These are phyloP conservation scores for Camarhynchus parvulus DNA, from an alignment of 2,113 vertebrate species.

Conservation along the genomic window DNA sequence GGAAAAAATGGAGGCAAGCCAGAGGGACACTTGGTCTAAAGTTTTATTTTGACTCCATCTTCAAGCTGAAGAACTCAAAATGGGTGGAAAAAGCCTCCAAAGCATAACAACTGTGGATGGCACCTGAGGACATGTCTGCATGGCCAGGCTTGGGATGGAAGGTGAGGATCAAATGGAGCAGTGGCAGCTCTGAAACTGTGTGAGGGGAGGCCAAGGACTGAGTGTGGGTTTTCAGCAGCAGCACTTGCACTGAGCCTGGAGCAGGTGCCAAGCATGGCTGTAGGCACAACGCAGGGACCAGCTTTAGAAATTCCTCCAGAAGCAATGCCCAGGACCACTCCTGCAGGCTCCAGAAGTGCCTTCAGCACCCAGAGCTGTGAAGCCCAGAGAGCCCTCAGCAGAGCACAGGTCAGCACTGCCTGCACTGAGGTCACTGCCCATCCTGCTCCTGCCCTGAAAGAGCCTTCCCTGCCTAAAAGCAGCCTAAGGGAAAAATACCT, in stretches of 20 bases:
- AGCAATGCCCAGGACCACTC: not conserved
- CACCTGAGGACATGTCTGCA: not conserved
- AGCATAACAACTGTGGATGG: not conserved
- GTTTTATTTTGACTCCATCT: not conserved
- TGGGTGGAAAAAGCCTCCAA: rapidly evolving
- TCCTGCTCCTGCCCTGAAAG: not conserved
- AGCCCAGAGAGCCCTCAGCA: not conserved
- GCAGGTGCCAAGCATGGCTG: not conserved
- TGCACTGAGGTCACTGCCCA: not conserved
- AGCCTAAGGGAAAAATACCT: not conserved
- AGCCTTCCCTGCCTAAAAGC: not conserved
- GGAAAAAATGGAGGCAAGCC: not conserved
- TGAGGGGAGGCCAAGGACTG: not conserved
- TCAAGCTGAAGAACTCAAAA: not conserved
- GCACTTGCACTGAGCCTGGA: not conserved
- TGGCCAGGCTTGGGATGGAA: not conserved
- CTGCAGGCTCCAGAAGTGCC: not conserved
- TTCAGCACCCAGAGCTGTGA: not conserved
- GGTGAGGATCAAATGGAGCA: not conserved
- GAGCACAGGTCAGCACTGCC: not conserved
- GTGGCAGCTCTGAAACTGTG: rapidly evolving
- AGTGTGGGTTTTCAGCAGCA: not conserved
- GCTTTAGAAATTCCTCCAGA: not conserved
- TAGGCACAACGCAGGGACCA: not conserved
- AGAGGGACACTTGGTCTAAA: not conserved